A percentile compares a stretch with the other conserved stretches of the same genome.
phyloP scores from a whole-genome alignment of 1,140 invertebrate genomes.

The Zaprionus tsacasi region DNA sequence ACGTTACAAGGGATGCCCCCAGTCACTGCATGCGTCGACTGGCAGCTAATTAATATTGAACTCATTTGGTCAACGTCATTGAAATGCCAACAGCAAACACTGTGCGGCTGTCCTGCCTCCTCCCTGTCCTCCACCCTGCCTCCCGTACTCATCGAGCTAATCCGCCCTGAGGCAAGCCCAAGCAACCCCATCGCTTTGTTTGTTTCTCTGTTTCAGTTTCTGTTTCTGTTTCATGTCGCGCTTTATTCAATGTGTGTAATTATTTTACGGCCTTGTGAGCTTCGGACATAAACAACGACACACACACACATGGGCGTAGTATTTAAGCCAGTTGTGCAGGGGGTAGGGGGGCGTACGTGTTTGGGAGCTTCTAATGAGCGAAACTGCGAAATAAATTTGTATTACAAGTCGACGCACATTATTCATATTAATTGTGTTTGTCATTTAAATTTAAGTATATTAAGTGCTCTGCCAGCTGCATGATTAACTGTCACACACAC shows the following conservation, averaged over 20 bases:
- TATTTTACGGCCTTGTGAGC: conserved; percentile 61
- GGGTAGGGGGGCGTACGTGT: conserved; percentile 46
- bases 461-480: conserved; percentile 39
- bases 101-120: conserved; percentile 6
- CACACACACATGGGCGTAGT: conserved; percentile 23
- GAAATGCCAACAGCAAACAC: conserved; percentile 66
- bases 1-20: conserved; percentile 11
- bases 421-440: conserved; percentile 72
- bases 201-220: conserved; percentile 40
- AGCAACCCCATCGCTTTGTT: conserved; percentile 22
- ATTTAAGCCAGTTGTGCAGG: conserved; percentile 45
- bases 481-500: conserved; percentile 29
- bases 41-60: conserved; percentile 77
- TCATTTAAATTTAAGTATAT: conserved; percentile 74
- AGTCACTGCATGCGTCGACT: conserved; percentile 45
- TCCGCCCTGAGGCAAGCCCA: not conserved
- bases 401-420: conserved; percentile 46
- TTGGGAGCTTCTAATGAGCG: conserved; percentile 60
- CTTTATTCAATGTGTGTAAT: conserved; percentile 76
- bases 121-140: too few species aligned
- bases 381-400: conserved; percentile 54
- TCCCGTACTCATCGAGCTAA: not conserved
- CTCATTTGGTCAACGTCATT: conserved; percentile 70
- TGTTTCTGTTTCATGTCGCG: conserved; percentile 66
- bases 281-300: conserved; percentile 38